Evolutionary conservation across 2,797 vertebrate genomes (phyloP).

Genomic region (Microctenopoma steveboyesi): DNA sequence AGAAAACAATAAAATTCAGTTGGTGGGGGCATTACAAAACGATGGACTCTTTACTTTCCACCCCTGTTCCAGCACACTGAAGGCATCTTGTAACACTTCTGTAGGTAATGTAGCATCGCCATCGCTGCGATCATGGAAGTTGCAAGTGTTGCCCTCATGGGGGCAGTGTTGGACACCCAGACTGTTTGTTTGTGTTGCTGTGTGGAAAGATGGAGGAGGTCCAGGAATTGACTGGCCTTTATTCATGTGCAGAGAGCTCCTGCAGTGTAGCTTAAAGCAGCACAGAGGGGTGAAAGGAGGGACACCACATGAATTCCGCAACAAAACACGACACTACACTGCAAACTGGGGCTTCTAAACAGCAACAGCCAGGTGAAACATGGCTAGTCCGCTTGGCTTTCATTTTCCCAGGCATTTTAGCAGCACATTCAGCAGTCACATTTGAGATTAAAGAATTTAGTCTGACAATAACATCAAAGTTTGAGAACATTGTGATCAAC

Average conservation of each 20-base stretch:
- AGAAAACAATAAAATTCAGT: not conserved
- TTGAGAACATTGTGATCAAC: not conserved
- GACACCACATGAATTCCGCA: not conserved
- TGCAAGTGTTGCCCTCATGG: slow-evolving; percentile 34
- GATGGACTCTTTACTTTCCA: not conserved
- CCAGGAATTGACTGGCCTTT: slow-evolving; percentile 38
- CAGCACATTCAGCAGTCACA: not conserved
- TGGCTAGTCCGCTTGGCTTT: not conserved
- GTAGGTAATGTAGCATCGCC: not conserved
- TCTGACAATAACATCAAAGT: not conserved
- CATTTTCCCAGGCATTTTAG: not conserved
- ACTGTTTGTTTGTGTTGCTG: not conserved
- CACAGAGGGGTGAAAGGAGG: slow-evolving; percentile 1
- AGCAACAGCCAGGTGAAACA: not conserved
- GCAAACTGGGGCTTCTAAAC: not conserved
- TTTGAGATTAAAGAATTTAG: not conserved
- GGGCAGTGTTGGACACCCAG: slow-evolving; percentile 57
- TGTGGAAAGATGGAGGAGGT: slow-evolving; percentile 30
- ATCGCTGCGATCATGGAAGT: not conserved
- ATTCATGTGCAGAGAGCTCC: slow-evolving; percentile 18
- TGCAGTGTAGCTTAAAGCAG: slow-evolving; percentile 24
- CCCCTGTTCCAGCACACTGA: not conserved
- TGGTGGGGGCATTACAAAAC: not conserved
- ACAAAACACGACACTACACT: not conserved
- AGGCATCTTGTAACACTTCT: not conserved